Evolutionary conservation across 2,888 invertebrate species (phyloP).

Genomic region (Perizoma flavofasciatum): DNA sequence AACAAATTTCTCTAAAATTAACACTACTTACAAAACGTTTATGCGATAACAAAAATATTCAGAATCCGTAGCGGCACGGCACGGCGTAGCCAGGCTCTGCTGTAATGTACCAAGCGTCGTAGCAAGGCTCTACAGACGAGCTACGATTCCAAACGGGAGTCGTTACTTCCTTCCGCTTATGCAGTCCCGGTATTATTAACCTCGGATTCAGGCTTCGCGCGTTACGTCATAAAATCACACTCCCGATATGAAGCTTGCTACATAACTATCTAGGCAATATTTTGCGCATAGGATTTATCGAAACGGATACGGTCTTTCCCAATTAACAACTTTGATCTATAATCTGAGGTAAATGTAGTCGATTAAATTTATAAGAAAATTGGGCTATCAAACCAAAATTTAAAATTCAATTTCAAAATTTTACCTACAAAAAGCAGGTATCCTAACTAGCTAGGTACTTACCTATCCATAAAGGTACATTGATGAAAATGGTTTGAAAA

Average conservation of each 20-base stretch:
- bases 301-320: background rate
- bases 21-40: too few relatives aligned
- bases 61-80: too few relatives aligned
- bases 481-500: too few relatives aligned
- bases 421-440: background rate
- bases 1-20: too few relatives aligned
- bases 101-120: slow-evolving; percentile 10
- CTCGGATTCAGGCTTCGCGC: slow-evolving; percentile 53
- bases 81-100: slow-evolving; percentile 6
- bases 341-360: background rate
- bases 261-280: slow-evolving; percentile 6
- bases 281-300: background rate
- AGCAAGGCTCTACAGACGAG: slow-evolving; percentile 23
- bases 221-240: slow-evolving; percentile 50
- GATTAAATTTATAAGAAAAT: background rate
- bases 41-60: too few relatives aligned
- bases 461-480: too few relatives aligned
- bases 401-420: too few relatives aligned
- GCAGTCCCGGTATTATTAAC: slow-evolving; percentile 48
- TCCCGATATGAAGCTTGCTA: slow-evolving; percentile 31
- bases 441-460: too few relatives aligned
- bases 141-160: slow-evolving; percentile 10
- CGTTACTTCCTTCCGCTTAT: slow-evolving; percentile 30
- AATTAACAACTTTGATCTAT: background rate
- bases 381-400: background rate